phyloP scores from a whole-genome alignment of 1,140 invertebrate genomes.

The Aphidius gifuensis region DNA sequence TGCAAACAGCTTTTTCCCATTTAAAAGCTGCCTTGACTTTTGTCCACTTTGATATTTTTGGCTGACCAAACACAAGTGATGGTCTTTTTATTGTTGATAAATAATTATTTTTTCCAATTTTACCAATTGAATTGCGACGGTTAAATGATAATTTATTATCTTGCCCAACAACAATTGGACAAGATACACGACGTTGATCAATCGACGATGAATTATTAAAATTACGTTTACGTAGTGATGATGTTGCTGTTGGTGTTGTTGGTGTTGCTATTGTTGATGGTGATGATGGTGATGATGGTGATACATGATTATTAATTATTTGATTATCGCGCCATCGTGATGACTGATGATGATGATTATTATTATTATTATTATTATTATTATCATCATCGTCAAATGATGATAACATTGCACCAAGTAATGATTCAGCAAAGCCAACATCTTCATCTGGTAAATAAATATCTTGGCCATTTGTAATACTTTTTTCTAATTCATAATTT shows the following conservation, averaged over 20 bases:
- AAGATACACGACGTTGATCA: constrained; percentile 24
- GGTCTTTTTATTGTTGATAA: constrained; percentile 16
- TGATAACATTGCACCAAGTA: constrained; percentile 35
- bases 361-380: no score
- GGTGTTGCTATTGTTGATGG: no score
- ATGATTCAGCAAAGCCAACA: constrained; percentile 37
- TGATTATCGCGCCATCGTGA: no score
- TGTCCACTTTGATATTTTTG: constrained; percentile 76
- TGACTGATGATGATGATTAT: no score
- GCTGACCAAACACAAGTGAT: constrained; percentile 23
- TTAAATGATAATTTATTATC: neutral
- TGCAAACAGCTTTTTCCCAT: constrained; percentile 63
- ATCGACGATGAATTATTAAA: constrained; percentile 49
- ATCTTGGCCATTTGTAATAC: constrained; percentile 21
- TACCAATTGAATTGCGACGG: neutral
- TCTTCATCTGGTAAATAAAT: constrained; percentile 31
- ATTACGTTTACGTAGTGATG: constrained; percentile 34
- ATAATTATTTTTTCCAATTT: neutral
- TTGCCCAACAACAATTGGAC: constrained; percentile 7
- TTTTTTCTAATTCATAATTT: constrained; percentile 25
- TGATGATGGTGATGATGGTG: no score
- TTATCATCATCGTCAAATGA: constrained; percentile 21
- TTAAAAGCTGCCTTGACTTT: constrained; percentile 78
- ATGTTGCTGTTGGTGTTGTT: constrained; percentile 9
- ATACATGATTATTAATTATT: no score